Evolutionary conservation across 2,888 invertebrate species (phyloP).

Genomic region (Phlogophora meticulosa): DNA sequence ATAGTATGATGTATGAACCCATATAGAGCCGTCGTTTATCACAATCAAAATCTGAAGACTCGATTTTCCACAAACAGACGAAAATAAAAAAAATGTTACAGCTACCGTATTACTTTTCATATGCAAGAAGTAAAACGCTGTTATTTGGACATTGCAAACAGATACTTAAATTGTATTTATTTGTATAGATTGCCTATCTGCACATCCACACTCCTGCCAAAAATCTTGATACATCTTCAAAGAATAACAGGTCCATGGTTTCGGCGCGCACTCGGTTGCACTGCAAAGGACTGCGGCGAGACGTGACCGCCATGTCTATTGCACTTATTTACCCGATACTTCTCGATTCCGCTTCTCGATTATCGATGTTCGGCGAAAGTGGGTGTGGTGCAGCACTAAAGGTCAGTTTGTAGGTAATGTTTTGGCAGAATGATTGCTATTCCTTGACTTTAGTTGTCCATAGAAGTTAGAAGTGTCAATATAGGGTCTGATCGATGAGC

Average conservation of each 20-base stretch:
- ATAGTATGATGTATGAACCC: no score
- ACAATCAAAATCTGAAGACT: no score
- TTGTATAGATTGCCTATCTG: no score
- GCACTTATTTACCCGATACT: constrained; percentile 79
- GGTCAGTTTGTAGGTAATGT: neutral
- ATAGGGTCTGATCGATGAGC: no score
- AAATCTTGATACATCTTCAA: constrained; percentile 50
- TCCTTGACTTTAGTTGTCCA: neutral
- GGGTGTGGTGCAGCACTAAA: constrained; percentile 50
- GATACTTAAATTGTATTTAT: no score
- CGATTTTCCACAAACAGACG: no score
- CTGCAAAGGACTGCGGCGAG: constrained; percentile 75
- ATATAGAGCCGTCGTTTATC: no score
- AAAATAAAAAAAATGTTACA: no score
- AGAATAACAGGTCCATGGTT: constrained; percentile 51
- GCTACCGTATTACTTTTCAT: no score
- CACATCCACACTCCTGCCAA: neutral
- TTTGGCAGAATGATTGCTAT: neutral
- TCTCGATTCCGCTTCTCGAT: constrained; percentile 75
- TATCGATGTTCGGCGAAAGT: constrained; percentile 75
- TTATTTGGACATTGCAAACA: no score
- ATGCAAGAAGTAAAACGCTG: no score
- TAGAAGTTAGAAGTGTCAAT: neutral
- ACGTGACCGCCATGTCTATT: constrained; percentile 81
- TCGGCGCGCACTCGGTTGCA: constrained; percentile 67